phyloP scores from a whole-genome alignment of 2,888 invertebrate species.

The Amphipyra tragopoginis region DNA sequence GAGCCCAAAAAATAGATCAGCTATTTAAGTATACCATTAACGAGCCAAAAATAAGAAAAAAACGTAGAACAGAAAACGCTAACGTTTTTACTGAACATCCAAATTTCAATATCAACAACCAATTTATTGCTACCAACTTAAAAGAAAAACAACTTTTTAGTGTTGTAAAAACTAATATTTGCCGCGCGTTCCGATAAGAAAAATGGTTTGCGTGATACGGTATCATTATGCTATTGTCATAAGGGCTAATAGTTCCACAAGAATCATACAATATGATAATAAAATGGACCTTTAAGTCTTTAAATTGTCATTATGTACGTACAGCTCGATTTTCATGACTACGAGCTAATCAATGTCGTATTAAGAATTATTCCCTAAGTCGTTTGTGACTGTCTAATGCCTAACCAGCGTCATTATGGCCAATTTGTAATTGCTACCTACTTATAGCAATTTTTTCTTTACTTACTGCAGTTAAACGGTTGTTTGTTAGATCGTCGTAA shows the following conservation, averaged over 20 bases:
- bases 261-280: constrained; percentile 89
- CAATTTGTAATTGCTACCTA: constrained; percentile 86
- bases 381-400: constrained; percentile 88
- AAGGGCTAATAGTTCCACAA: constrained; percentile 88
- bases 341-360: constrained; percentile 87
- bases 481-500: constrained; percentile 59
- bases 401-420: constrained; percentile 80
- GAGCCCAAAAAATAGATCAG: too few relatives aligned
- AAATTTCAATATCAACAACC: constrained; percentile 20
- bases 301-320: constrained; percentile 88
- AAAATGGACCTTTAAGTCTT: constrained; percentile 89
- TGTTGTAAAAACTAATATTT: constrained; percentile 60
- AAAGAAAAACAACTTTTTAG: constrained; percentile 33
- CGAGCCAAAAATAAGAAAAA: too few relatives aligned
- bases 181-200: constrained; percentile 73
- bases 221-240: constrained; percentile 87
- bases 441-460: constrained; percentile 77
- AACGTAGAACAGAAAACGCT: background rate
- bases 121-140: constrained; percentile 31
- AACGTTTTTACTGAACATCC: background rate
- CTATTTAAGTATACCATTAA: too few relatives aligned
- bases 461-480: constrained; percentile 60
- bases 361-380: constrained; percentile 86
- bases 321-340: constrained; percentile 76
- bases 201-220: constrained; percentile 82